Base-by-base conservation (phyloP, 1,140 invertebrate genomes). In the Drosophila ogumai region DNA sequence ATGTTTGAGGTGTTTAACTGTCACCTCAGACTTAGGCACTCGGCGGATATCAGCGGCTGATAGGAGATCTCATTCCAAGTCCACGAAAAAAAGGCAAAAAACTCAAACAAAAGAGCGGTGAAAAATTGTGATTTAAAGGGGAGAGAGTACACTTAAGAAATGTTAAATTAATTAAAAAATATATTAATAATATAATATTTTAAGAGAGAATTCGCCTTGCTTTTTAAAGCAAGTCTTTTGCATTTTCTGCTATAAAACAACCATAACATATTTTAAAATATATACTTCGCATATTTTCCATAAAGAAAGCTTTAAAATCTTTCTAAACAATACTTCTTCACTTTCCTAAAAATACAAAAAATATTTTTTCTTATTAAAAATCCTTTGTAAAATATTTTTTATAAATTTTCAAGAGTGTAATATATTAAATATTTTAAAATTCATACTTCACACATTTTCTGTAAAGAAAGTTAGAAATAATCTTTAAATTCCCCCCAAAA, bases 1-100 rank as follows among this genome's bases (percentile, higher is more conserved):
- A 79, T 79, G 77, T 86, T 79, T 86, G 65, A 85, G 82, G 82
- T 85, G 82, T 85, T 85, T 86, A 81, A 85, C 82, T 85, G 82
- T 85, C 82, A 85, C 82, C 82, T 85, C 84, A 86, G 82, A 86
- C 82, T 85, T 85, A 86, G 68, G 78, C 71, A 77, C 80, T 64
- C 69, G 31, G 40, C 57, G 57, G 82, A 81, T 78, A 81, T 49
- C 55, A 38, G 28, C 32, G n/a, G 13, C 31, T 19, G 15, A 66
- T 44, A 28, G 31, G 46, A 65, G 63, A 69, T 67, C 56, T 41
- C 38, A 67, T 66, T 68, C 65, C 41, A 38, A 5, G 5, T 10
- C 9, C 22, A 22, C 1, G 22, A 22, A 7, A 44, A 32, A 49
- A 38, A 41, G 9, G 9, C 10, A 60, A 43, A 19, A 12, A 12